Evolutionary conservation across 2,888 invertebrate genomes (phyloP).

Genomic region (Rhopalosiphum nymphaeae): DNA sequence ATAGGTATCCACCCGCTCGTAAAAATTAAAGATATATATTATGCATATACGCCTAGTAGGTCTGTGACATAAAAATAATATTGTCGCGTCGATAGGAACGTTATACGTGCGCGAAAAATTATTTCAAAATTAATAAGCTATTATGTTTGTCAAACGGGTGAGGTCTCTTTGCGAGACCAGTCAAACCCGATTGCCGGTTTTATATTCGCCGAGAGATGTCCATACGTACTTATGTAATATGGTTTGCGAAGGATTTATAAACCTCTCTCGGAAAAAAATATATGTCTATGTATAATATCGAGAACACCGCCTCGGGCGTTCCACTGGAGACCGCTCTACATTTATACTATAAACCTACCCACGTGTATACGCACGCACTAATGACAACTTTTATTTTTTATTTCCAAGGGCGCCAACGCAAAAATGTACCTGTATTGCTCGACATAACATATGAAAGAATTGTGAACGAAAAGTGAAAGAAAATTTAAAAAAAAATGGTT

Average conservation of each 20-base stretch:
- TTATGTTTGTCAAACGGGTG: background rate
- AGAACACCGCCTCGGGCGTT: constrained; percentile 59
- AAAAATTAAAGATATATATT: background rate
- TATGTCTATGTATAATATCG: constrained; percentile 30
- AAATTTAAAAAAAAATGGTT: constrained; percentile 35
- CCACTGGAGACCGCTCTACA: constrained; percentile 50
- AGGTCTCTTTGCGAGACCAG: constrained; percentile 33
- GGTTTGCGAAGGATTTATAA: constrained; percentile 51
- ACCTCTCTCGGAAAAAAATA: constrained; percentile 45
- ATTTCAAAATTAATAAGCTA: background rate
- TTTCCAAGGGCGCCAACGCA: constrained; percentile 62
- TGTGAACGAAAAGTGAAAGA: constrained; percentile 61
- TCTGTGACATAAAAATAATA: background rate
- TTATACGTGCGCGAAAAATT: background rate
- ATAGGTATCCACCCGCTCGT: background rate
- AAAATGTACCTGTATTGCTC: constrained; percentile 49
- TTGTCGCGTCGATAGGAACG: background rate
- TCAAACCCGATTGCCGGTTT: constrained; percentile 51
- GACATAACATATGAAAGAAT: constrained; percentile 48
- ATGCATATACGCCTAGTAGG: no score
- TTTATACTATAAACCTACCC: constrained; percentile 56
- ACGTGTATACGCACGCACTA: constrained; percentile 40
- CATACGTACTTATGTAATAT: constrained; percentile 3
- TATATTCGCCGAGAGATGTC: constrained; percentile 13
- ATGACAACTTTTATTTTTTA: constrained; percentile 62